These are phyloP conservation scores for Tetropium fuscum DNA, from an alignment of 2,888 invertebrate genomes.

Conservation along the genomic window DNA sequence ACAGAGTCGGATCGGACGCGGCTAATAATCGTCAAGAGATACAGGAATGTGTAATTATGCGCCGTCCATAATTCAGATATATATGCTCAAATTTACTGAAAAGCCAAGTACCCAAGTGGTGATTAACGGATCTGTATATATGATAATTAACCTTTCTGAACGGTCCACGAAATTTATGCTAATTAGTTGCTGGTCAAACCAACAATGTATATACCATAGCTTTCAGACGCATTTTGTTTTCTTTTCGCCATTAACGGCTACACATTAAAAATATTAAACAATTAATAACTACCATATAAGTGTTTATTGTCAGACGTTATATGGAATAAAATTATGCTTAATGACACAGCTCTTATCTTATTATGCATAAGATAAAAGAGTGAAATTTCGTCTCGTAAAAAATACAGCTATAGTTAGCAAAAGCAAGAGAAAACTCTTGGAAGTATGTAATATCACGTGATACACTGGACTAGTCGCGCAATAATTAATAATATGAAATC, in stretches of 20 bases:
- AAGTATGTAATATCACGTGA: no score
- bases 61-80: slow-evolving; percentile 34
- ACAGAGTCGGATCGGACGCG: slow-evolving; percentile 59
- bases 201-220: slow-evolving; percentile 4
- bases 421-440: no score
- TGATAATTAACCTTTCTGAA: slow-evolving; percentile 44
- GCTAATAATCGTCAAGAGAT: slow-evolving; percentile 58
- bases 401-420: no score
- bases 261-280: slow-evolving; percentile 6
- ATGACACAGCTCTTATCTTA: no score
- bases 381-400: no score
- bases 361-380: no score
- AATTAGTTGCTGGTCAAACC: not conserved
- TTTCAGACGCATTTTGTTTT: not conserved
- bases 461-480: no score
- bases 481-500: no score
- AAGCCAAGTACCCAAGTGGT: slow-evolving; percentile 31
- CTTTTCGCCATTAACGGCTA: not conserved
- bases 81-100: slow-evolving; percentile 33
- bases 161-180: not conserved
- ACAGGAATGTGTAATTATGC: slow-evolving; percentile 42
- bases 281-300: slow-evolving; percentile 1
- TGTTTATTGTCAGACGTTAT: not conserved
- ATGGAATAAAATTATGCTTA: no score
- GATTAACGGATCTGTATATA: slow-evolving; percentile 46